A percentile compares a stretch with the other conserved stretches of the same genome.
Evolutionary conservation across 2,888 invertebrate genomes (phyloP).

Genomic region (Barypeithes pellucidus): DNA sequence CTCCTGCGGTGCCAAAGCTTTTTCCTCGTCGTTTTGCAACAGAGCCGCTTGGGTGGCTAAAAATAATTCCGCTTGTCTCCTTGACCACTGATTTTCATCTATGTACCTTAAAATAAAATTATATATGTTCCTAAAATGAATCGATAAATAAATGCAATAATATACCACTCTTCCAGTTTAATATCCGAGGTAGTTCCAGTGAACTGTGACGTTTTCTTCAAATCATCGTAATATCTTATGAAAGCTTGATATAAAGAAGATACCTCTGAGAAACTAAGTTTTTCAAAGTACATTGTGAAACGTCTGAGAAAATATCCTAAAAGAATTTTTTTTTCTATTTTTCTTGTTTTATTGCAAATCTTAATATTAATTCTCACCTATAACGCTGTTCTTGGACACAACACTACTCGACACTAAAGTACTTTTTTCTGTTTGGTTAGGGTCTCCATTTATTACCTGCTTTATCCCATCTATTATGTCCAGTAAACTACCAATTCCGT

Average conservation of each 20-base stretch:
- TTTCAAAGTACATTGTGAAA: conserved; percentile 86
- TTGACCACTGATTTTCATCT: conserved; percentile 84
- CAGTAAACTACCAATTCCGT: conserved; percentile 70
- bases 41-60: conserved; percentile 90
- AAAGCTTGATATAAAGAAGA: conserved; percentile 83
- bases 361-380: conserved; percentile 71
- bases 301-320: conserved; percentile 87
- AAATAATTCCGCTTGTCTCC: conserved; percentile 91
- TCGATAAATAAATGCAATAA: neutral
- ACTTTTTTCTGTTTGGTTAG: conserved; percentile 50
- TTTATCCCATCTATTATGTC: conserved; percentile 65
- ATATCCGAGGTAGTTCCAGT: conserved; percentile 45
- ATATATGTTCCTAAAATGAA: neutral
- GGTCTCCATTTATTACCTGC: conserved; percentile 59
- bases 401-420: conserved; percentile 30
- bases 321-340: conserved; percentile 63
- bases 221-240: conserved; percentile 76
- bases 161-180: conserved; percentile 59
- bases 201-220: conserved; percentile 54
- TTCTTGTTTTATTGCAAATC: too few relatives aligned
- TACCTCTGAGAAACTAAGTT: conserved; percentile 88
- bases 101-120: conserved; percentile 64
- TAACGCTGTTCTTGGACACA: conserved; percentile 79
- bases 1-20: conserved; percentile 83
- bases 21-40: conserved; percentile 86